Conservation (phyloP, 2,797 vertebrate species). For the Acanthiza pusilla region DNA sequence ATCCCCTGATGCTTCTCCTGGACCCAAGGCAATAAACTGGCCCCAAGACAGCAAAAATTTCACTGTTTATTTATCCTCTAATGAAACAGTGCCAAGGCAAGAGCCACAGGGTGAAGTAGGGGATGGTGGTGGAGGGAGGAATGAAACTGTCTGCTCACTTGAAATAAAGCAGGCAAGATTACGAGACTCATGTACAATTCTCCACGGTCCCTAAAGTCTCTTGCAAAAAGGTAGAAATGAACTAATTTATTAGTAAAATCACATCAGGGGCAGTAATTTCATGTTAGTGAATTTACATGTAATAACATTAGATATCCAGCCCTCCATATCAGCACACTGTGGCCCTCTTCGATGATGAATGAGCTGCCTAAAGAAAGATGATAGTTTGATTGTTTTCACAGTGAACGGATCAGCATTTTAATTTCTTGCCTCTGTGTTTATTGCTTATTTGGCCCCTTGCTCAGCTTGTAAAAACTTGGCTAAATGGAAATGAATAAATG, state of each 20-base stretch:
- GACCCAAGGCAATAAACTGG: neutral
- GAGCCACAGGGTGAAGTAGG: neutral
- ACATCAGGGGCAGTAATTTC: conserved; percentile 85
- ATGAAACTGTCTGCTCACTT: conserved; percentile 44
- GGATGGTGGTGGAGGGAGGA: neutral
- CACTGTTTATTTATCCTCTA: conserved; percentile 50
- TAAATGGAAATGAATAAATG: conserved; percentile 89
- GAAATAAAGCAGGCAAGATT: conserved; percentile 67
- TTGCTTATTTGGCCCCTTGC: conserved; percentile 86
- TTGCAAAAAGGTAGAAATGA: conserved; percentile 80
- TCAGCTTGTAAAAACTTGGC: conserved; percentile 84
- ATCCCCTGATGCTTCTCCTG: neutral
- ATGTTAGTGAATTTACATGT: conserved; percentile 88
- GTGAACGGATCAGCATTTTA: conserved; percentile 88
- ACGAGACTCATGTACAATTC: conserved; percentile 71
- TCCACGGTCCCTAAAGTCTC: conserved; percentile 77
- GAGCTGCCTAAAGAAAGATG: conserved; percentile 85
- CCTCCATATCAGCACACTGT: conserved; percentile 75
- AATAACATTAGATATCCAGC: conserved; percentile 80
- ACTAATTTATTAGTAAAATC: conserved; percentile 89
- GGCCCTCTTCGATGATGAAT: conserved; percentile 82
- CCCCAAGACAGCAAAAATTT: conserved; percentile 17
- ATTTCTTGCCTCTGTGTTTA: conserved; percentile 88
- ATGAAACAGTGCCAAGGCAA: conserved; percentile 36
- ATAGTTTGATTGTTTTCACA: conserved; percentile 88